Conservation (phyloP, 2,888 invertebrate species). For the Steromphala cineraria region DNA sequence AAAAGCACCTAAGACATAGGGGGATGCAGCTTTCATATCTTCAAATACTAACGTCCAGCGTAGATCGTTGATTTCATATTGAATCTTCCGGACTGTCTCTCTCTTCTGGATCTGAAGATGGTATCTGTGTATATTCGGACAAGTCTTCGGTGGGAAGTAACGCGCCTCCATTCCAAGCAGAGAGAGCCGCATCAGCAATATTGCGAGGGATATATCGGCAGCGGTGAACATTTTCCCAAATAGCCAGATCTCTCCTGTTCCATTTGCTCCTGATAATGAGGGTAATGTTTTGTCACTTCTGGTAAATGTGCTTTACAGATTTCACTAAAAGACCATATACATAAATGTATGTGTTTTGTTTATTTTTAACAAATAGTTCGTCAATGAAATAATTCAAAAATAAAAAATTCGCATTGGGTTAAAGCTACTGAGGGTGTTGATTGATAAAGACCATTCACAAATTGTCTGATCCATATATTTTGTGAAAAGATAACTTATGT, state of each 20-base stretch:
- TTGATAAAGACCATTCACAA: no score
- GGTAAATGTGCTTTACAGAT: no score
- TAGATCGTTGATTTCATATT: slow-evolving; percentile 55
- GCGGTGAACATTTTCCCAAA: slow-evolving; percentile 65
- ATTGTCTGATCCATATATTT: no score
- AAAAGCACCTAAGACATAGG: slow-evolving; percentile 50
- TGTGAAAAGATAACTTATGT: no score
- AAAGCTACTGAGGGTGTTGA: no score
- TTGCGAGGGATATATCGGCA: slow-evolving; percentile 63
- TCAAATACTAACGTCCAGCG: slow-evolving; percentile 60
- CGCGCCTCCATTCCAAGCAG: slow-evolving; percentile 59
- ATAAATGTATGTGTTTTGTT: no score
- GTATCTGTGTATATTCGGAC: slow-evolving; percentile 59
- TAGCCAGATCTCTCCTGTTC: slow-evolving; percentile 47
- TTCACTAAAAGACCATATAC: no score
- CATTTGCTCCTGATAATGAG: background rate
- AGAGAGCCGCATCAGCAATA: slow-evolving; percentile 55
- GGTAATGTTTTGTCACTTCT: no score
- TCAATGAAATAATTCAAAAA: no score
- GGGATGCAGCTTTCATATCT: slow-evolving; percentile 57
- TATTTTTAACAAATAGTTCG: no score
- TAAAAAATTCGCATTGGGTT: no score
- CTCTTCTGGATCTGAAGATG: slow-evolving; percentile 53
- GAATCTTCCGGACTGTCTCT: slow-evolving; percentile 49
- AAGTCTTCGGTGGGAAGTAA: slow-evolving; percentile 51